Conservation (phyloP, 2,797 vertebrate genomes). For the Pipistrellus pygmaeus region DNA sequence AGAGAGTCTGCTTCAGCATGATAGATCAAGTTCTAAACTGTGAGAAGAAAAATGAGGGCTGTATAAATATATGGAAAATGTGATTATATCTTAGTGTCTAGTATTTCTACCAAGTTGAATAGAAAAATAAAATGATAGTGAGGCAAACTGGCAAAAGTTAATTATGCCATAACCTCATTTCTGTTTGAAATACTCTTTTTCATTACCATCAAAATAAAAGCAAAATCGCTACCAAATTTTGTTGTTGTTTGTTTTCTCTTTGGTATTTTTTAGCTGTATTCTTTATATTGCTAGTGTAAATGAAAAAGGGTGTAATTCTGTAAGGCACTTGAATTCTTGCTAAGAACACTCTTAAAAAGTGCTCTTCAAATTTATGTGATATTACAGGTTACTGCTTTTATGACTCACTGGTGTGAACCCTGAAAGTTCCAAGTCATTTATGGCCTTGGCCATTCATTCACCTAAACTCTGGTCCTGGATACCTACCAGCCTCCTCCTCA, state of each 20-base stretch:
- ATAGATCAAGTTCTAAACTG: neutral
- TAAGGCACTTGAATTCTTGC: neutral
- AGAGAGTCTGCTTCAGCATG: neutral
- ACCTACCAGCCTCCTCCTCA: neutral
- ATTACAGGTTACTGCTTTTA: neutral
- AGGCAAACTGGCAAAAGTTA: neutral
- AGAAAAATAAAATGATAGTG: neutral
- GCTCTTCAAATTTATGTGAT: neutral
- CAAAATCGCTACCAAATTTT: neutral
- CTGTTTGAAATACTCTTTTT: neutral
- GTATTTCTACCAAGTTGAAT: neutral
- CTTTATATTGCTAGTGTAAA: neutral
- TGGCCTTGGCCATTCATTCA: neutral
- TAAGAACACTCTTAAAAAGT: slow-evolving; percentile 23
- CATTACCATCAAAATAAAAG: neutral
- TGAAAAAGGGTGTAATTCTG: neutral
- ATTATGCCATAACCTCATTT: neutral
- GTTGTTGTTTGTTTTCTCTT: neutral
- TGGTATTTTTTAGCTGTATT: neutral
- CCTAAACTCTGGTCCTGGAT: neutral
- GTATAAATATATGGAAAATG: neutral
- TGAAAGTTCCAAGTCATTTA: neutral
- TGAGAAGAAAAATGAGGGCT: neutral
- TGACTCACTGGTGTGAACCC: neutral
- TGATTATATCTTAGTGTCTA: neutral